Evolutionary conservation across 2,888 invertebrate genomes (phyloP).

Genomic region (Drosophila aldrichi): DNA sequence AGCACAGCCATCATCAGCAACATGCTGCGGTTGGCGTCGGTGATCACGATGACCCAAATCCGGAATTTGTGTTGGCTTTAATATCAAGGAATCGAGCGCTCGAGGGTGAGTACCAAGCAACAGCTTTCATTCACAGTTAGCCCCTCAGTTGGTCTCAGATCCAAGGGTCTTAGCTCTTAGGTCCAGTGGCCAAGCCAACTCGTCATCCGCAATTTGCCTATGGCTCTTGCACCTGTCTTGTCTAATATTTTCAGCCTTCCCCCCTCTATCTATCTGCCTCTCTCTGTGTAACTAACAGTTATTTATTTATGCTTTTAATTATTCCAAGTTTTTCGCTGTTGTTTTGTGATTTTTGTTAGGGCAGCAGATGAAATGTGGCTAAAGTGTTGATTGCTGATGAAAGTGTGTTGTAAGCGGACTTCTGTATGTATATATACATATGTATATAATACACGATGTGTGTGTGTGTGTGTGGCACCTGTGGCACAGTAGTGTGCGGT

Average conservation of each 20-base stretch:
- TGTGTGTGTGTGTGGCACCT: slow-evolving; percentile 1
- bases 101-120: slow-evolving; percentile 89
- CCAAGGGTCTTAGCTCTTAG: slow-evolving; percentile 5
- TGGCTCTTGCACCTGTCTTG: slow-evolving; percentile 29
- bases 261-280: background rate
- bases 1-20: slow-evolving; percentile 60
- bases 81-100: slow-evolving; percentile 94
- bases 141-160: slow-evolving; percentile 17
- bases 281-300: slow-evolving; percentile 27
- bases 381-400: slow-evolving; percentile 57
- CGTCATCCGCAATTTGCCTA: slow-evolving; percentile 51
- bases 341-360: slow-evolving; percentile 33
- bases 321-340: slow-evolving; percentile 67
- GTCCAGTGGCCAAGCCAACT: slow-evolving; percentile 47
- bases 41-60: slow-evolving; percentile 88
- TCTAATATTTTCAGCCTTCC: slow-evolving; percentile 30
- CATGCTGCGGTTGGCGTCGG: slow-evolving; percentile 35
- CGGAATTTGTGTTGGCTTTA: slow-evolving; percentile 93
- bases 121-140: background rate
- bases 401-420: slow-evolving; percentile 38
- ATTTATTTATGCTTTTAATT: slow-evolving; percentile 68
- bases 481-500: slow-evolving; percentile 48
- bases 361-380: slow-evolving; percentile 4
- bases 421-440: background rate
- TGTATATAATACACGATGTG: background rate